These are phyloP conservation scores for Campoletis raptor DNA, from an alignment of 2,888 invertebrate genomes.

Conservation along the genomic window DNA sequence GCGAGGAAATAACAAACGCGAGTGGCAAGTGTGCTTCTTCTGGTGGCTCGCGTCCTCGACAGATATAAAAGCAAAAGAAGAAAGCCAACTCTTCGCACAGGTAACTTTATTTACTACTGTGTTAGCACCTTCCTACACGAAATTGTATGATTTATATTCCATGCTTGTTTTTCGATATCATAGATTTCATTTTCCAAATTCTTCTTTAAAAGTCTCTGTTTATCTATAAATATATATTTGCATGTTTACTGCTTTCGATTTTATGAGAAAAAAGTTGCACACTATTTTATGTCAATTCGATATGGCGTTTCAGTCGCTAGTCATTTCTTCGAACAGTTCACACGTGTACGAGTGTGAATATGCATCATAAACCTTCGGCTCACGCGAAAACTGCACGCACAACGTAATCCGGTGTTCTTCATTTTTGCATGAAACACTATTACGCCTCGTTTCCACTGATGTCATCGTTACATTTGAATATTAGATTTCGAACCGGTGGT, in stretches of 20 bases:
- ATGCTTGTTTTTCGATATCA: not conserved
- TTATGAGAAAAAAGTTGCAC: not conserved
- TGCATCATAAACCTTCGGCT: too few species aligned
- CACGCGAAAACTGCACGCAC: not conserved
- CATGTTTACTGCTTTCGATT: not conserved
- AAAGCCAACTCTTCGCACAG: not conserved
- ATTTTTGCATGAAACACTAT: not conserved
- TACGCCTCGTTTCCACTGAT: too few species aligned
- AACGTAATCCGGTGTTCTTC: not conserved
- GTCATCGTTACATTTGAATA: not conserved
- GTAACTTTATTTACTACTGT: conserved; percentile 33
- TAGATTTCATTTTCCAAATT: not conserved
- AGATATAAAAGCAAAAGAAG: not conserved
- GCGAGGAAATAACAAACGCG: conserved; percentile 63
- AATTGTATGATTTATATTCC: conserved; percentile 10
- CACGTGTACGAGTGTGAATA: too few species aligned
- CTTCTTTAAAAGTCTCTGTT: not conserved
- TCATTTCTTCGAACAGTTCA: not conserved
- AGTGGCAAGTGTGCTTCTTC: conserved; percentile 6
- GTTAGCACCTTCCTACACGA: conserved; percentile 9
- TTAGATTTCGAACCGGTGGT: not conserved
- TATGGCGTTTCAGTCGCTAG: not conserved
- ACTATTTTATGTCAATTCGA: not conserved
- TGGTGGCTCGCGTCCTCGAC: conserved; percentile 28
- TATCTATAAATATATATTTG: not conserved